Base-by-base conservation (phyloP, 2,797 vertebrate species). In the Pogonophryne albipinna region DNA sequence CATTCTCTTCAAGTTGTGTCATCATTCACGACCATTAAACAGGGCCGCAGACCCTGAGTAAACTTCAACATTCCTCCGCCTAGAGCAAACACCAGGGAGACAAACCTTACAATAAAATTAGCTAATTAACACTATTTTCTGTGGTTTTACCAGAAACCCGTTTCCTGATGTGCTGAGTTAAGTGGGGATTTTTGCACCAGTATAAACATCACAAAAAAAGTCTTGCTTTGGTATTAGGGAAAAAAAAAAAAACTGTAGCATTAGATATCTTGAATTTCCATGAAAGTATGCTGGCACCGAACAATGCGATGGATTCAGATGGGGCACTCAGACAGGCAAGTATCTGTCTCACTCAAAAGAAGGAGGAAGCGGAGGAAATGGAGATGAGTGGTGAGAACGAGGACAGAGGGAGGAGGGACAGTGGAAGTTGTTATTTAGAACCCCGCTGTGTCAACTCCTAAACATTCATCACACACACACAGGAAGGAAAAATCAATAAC, bases 291-390 rank as follows among this genome's bases (percentile, higher is more conserved):
- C 82, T 71, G 72, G 74, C 79, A 80, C 58, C 64, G 56, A 74
- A 87, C 61, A 80, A 79, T 74, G 71, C 19, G 8, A 78, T 46
- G 87, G 81, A 87, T 79, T 90, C 76, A 71, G 61, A 72, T 74
- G 71, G 74, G 72, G 63, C 63, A 79, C 47, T 78, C 63, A 61
- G 71, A 75, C 74, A 75, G 70, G 53, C 77, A 72, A 72, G 61
- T 79, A 87, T 89, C 72, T 77, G 51, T 72, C 82, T 84, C 57
- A 74, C 62, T 83, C 46, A 63, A 80, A 79, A 38, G 51, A 71
- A 84, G 83, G 62, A 78, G 83, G 85, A 92, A 92, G 83, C 59
- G 62, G 69, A 72, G 79, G 74, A 83, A 89, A 73, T 76, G 55
- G 76, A 89, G 78, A 86, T 56, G 80, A 82, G 81, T 74, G 80